Evolutionary conservation across 2,113 vertebrate genomes (phyloP).

Genomic region (Tor tambroides): DNA sequence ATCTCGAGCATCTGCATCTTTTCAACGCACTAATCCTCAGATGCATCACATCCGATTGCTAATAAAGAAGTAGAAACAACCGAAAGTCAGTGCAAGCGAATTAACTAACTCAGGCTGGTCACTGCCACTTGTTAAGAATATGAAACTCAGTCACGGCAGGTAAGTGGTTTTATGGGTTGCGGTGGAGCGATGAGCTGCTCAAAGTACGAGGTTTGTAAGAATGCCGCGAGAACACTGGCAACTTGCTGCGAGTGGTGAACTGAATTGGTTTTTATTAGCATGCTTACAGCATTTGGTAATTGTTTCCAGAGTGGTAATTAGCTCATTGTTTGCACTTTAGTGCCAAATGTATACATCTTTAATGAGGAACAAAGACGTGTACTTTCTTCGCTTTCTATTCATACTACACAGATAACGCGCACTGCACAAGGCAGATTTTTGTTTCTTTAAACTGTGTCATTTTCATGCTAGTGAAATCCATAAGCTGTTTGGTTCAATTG

Average conservation of each 20-base stretch:
- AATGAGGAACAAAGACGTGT: slow-evolving; percentile 39
- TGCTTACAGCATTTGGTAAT: slow-evolving; percentile 64
- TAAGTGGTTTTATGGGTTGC: slow-evolving; percentile 36
- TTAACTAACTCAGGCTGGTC: slow-evolving; percentile 49
- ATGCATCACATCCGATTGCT: slow-evolving; percentile 37
- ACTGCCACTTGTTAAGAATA: slow-evolving; percentile 31
- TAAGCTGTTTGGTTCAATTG: background rate
- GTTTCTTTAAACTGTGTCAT: background rate
- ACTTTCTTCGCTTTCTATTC: slow-evolving; percentile 48
- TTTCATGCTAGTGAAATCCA: slow-evolving; percentile 19
- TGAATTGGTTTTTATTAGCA: slow-evolving; percentile 64
- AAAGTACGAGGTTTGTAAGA: slow-evolving; percentile 31
- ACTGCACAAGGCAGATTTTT: background rate
- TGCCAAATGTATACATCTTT: slow-evolving; percentile 59
- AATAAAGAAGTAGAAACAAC: slow-evolving; percentile 48
- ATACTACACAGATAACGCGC: background rate
- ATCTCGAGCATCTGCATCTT: slow-evolving; percentile 42
- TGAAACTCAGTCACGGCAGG: slow-evolving; percentile 35
- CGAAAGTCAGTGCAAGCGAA: slow-evolving; percentile 31
- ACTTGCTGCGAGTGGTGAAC: slow-evolving; percentile 55
- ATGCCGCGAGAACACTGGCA: background rate
- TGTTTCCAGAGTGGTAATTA: slow-evolving; percentile 67
- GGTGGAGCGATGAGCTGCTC: slow-evolving; percentile 24
- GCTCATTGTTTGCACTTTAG: slow-evolving; percentile 67
- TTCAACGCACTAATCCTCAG: slow-evolving; percentile 53